Base-by-base conservation (phyloP, 2,888 invertebrate genomes). In the Erebia ligea region DNA sequence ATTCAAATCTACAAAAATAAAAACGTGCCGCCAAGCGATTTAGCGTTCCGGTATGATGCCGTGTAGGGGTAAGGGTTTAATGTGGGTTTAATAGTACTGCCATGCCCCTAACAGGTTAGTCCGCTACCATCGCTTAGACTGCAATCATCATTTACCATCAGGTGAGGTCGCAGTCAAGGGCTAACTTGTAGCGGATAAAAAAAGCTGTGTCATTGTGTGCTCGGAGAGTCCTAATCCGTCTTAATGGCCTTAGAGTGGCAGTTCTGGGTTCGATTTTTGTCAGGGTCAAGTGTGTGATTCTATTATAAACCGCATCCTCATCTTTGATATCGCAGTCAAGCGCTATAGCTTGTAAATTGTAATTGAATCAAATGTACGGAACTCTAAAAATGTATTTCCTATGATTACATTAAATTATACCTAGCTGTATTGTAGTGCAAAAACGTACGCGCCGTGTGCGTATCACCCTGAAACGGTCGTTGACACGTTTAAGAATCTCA, bases 401-500 rank as follows among this genome's bases (percentile, higher is more conserved):
- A 67, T 67, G 19, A 64, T 71, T 58, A 68, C 62, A 42, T 58
- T 45, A 13, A 21, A 15, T 21, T 15, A 15, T 58, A 61, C 13
- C 19, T 13, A 21, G 56, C 21, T 25, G 19, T 57, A 19, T 45
- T 34, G 21, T 34, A 48, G 48, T 58, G 40, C 63, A 72, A 59
- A 71, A 70, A 73, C 78, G 77, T 71, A 67, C 73, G 63, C 61
- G 69, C 54, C 61, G 62, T 56, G 58, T 48, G 59, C 65, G 64
- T 69, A 69, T 69, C 71, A 66, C 56, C 78, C 79, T 80, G 73
- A 74, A 78, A 76, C 81, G 84, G 84, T 82, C 83, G 76, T 81
- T 83, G 84, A 84, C 85, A 83, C 75, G 81, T 75, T 75, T 67
- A 75, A 67, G 67, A 65, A 48, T 71, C 58, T 69, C 57, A 74